A percentile compares a stretch with the other conserved stretches of the same genome.
Conservation (phyloP, 2,113 vertebrate genomes). For the Nasalis larvatus region DNA sequence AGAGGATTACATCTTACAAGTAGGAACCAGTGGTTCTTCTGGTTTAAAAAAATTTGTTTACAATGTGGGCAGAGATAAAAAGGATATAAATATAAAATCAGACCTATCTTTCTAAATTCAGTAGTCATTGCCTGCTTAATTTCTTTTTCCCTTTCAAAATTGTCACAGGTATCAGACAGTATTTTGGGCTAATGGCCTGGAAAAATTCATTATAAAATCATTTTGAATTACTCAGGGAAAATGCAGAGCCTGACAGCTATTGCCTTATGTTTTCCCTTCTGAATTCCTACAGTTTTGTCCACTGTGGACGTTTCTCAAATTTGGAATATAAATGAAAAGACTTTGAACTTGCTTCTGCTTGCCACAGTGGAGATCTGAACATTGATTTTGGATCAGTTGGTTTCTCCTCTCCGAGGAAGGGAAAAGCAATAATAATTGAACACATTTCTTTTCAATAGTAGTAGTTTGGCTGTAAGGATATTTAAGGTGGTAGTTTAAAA, state of each 20-base stretch:
- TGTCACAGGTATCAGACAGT: constrained; percentile 54
- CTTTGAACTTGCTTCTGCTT: constrained; percentile 51
- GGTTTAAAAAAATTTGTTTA: background rate
- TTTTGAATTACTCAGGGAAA: constrained; percentile 63
- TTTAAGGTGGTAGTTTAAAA: constrained; percentile 56
- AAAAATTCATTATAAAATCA: constrained; percentile 71
- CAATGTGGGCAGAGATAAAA: background rate
- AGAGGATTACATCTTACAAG: background rate
- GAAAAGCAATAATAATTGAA: constrained; percentile 41
- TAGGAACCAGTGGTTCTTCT: constrained; percentile 14
- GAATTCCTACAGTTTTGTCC: constrained; percentile 32
- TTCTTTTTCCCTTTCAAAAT: constrained; percentile 68
- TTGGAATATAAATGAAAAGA: constrained; percentile 48
- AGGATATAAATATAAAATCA: background rate
- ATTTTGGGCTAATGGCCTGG: constrained; percentile 65
- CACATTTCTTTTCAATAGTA: constrained; percentile 20
- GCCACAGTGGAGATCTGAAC: background rate
- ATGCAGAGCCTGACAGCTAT: constrained; percentile 16
- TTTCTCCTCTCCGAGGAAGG: constrained; percentile 43
- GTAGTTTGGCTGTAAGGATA: constrained; percentile 47
- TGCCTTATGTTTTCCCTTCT: background rate
- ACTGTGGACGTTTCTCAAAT: constrained; percentile 33
- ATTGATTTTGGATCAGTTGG: constrained; percentile 48
- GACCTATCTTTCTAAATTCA: constrained; percentile 46
- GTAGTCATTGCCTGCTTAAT: constrained; percentile 39